Percentiles rank a stretch among this genome's conserved stretches.
Evolutionary conservation across 2,113 vertebrate species (phyloP).

Genomic region (Ginglymostoma cirratum): DNA sequence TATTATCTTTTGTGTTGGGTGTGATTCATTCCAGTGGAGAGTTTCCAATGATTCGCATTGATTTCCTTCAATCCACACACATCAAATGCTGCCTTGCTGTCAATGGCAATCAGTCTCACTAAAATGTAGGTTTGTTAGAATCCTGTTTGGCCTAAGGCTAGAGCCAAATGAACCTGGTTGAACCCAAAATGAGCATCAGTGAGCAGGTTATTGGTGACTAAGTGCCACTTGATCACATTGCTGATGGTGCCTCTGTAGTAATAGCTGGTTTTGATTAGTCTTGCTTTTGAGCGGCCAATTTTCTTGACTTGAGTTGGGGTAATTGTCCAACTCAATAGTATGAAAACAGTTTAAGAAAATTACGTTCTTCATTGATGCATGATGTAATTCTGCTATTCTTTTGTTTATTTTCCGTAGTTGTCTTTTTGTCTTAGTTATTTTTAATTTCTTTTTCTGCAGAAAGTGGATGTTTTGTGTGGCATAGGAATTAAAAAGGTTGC

Average conservation of each 20-base stretch:
- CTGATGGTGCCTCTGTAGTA: not conserved
- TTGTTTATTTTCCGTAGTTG: not conserved
- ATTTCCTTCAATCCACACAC: not conserved
- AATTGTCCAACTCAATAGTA: not conserved
- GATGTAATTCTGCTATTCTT: not conserved
- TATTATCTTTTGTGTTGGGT: too few relatives aligned
- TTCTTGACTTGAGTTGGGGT: too few relatives aligned
- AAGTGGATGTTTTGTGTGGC: slow-evolving; percentile 75
- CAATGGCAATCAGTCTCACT: not conserved
- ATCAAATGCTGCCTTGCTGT: too few relatives aligned
- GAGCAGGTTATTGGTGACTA: not conserved
- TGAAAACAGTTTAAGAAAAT: not conserved
- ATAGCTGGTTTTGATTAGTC: not conserved
- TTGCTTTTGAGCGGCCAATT: not conserved
- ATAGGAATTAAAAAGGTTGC: slow-evolving; percentile 75
- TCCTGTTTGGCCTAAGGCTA: too few relatives aligned
- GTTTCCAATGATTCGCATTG: not conserved
- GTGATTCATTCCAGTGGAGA: not conserved
- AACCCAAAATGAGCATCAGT: not conserved
- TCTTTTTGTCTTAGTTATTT: not conserved
- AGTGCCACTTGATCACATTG: not conserved
- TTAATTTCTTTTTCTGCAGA: slow-evolving; percentile 50
- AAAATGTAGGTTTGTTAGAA: too few relatives aligned
- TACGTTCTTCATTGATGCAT: not conserved
- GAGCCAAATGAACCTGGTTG: not conserved